Conservation (phyloP, 2,113 vertebrate genomes). For the Bagarius yarrelli region DNA sequence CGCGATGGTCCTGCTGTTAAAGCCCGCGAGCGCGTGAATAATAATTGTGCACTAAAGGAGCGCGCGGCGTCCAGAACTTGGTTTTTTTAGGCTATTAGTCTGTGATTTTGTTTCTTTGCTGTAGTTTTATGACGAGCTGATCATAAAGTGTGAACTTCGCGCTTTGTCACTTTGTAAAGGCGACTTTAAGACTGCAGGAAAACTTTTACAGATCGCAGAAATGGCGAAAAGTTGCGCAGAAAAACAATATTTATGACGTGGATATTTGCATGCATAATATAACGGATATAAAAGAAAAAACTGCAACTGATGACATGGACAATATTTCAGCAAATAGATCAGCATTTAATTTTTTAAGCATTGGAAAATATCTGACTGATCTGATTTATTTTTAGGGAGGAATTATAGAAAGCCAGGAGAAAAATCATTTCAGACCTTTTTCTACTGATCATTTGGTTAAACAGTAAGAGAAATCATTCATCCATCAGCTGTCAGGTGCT, state of each 20-base stretch:
- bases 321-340: neutral
- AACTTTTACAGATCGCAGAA: conserved; percentile 7
- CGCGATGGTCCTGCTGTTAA: neutral
- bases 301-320: neutral
- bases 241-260: neutral
- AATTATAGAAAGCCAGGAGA: neutral
- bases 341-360: neutral
- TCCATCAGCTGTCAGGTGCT: conserved; percentile 9
- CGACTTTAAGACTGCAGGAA: neutral
- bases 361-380: neutral
- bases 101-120: neutral
- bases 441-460: neutral
- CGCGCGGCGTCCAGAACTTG: neutral
- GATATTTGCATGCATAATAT: neutral
- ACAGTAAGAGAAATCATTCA: conserved; percentile 4
- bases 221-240: neutral
- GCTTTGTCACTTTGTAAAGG: conserved; percentile 11
- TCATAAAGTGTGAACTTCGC: neutral
- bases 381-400: neutral
- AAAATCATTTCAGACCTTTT: conserved; percentile 9
- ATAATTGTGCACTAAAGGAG: neutral
- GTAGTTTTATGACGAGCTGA: neutral
- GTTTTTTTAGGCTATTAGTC: neutral
- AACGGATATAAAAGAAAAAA: neutral
- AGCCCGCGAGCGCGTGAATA: neutral